Conservation (phyloP, 2,113 vertebrate species). For the Grammomys dolichurus region DNA sequence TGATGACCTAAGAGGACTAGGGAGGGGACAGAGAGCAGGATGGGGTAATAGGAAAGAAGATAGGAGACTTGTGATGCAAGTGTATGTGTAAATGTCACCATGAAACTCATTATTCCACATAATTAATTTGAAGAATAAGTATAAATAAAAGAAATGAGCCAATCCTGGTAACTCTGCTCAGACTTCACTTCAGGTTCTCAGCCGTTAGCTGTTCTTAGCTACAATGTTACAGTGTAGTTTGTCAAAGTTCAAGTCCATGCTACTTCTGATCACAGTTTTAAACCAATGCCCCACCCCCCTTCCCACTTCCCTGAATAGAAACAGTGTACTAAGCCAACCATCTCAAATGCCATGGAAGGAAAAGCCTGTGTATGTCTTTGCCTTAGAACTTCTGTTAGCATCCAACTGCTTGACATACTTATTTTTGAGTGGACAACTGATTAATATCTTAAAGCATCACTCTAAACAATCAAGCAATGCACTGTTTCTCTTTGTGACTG, state of each 20-base stretch:
- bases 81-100: background rate
- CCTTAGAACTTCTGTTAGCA: slow-evolving; percentile 18
- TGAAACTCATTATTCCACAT: background rate
- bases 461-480: background rate
- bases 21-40: background rate
- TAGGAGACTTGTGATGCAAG: background rate
- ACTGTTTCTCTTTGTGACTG: background rate
- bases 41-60: background rate
- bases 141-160: background rate
- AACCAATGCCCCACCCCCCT: background rate
- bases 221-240: background rate
- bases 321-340: background rate
- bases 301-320: slow-evolving; percentile 25
- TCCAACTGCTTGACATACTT: background rate
- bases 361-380: background rate
- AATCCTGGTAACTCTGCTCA: background rate
- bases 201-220: background rate
- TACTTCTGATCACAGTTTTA: slow-evolving; percentile 6
- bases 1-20: background rate
- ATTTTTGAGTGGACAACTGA: background rate
- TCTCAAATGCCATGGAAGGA: background rate
- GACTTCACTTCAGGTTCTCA: background rate
- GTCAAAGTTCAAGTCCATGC: background rate
- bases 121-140: background rate
- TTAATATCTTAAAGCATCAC: slow-evolving; percentile 26